phyloP scores from a whole-genome alignment of 2,113 vertebrate genomes.

The Empidonax traillii region DNA sequence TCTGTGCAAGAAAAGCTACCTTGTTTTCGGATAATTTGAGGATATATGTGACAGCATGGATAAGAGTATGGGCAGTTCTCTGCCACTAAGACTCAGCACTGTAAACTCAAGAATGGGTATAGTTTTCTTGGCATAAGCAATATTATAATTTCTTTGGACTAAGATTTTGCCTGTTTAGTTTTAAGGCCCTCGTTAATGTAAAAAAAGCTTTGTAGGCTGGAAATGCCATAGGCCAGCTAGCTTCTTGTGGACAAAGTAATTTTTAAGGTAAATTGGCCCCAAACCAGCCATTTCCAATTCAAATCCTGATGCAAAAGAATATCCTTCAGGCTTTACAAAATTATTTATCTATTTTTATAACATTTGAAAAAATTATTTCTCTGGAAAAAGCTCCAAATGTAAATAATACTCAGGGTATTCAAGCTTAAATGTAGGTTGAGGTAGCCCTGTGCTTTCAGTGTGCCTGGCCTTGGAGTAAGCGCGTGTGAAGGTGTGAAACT shows the following conservation, averaged over 20 bases:
- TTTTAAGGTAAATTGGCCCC: not conserved
- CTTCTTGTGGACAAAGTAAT: not conserved
- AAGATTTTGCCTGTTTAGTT: not conserved
- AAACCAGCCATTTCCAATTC: constrained; percentile 29
- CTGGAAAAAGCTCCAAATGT: constrained; percentile 10
- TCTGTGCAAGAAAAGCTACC: not conserved
- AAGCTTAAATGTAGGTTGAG: not conserved
- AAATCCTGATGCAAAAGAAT: not conserved
- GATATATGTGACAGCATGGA: not conserved
- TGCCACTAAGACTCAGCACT: not conserved
- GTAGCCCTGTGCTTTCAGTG: not conserved
- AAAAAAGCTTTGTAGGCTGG: constrained; percentile 3
- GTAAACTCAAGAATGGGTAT: not conserved
- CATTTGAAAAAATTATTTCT: not conserved
- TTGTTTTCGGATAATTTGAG: not conserved
- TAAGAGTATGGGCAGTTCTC: not conserved
- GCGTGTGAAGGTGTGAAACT: not conserved
- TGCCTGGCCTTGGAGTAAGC: not conserved
- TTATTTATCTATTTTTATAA: constrained; percentile 19
- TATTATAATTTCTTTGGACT: not conserved
- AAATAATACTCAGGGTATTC: not conserved
- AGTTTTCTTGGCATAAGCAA: not conserved
- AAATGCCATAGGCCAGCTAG: not conserved
- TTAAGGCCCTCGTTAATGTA: not conserved
- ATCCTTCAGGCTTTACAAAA: constrained; percentile 15